Conservation (phyloP, 1,140 invertebrate genomes). For the Ceratosolen fusciceps region DNA sequence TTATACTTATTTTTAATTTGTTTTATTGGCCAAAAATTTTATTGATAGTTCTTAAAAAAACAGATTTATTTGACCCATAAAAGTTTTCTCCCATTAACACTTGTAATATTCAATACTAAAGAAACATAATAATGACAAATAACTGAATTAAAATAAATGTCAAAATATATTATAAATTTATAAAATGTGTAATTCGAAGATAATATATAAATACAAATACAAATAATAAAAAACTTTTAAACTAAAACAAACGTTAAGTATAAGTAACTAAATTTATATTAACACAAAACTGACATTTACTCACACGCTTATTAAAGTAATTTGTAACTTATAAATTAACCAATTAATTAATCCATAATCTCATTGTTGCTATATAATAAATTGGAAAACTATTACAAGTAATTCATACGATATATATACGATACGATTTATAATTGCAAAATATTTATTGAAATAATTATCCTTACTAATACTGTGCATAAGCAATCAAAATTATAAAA, state of each 20-base stretch:
- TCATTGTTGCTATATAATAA: background rate
- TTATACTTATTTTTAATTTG: no score
- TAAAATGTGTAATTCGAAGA: background rate
- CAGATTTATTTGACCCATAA: background rate
- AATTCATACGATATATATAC: background rate
- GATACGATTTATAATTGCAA: background rate
- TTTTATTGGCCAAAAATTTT: no score
- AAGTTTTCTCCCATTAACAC: background rate
- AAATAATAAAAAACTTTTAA: background rate
- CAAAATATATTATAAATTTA: background rate
- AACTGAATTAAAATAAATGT: background rate
- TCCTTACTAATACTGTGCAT: background rate
- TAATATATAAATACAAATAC: no score
- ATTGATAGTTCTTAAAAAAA: slow-evolving; percentile 12
- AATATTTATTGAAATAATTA: slow-evolving; percentile 4
- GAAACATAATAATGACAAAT: background rate
- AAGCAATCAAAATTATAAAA: background rate
- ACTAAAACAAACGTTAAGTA: background rate
- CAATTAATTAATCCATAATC: background rate
- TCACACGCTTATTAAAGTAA: background rate
- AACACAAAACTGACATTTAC: background rate
- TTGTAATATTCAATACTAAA: background rate
- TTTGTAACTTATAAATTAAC: slow-evolving; percentile 1
- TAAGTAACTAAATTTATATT: no score
- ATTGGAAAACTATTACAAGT: background rate